Conservation (phyloP, 2,888 invertebrate species). For the Caenorhabditis sp. region DNA sequence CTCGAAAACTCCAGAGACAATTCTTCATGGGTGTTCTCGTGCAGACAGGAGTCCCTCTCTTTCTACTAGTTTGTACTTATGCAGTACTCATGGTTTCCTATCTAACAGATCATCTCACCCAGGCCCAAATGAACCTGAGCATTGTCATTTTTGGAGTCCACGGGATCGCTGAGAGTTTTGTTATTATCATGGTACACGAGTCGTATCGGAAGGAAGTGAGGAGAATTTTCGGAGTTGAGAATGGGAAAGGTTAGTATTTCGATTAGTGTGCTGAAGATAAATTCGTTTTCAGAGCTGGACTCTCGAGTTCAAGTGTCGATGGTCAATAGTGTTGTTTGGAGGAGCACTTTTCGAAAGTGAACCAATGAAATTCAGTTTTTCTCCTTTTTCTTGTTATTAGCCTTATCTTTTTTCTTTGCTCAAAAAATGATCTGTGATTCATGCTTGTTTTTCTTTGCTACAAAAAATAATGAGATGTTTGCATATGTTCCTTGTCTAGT, state of each 20-base stretch:
- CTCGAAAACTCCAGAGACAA: conserved; percentile 11
- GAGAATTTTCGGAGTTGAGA: background rate
- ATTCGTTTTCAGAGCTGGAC: background rate
- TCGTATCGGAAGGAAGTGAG: background rate
- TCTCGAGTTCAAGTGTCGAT: too few relatives aligned
- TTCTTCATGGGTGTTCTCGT: background rate
- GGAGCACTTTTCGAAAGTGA: too few relatives aligned
- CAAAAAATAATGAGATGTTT: too few relatives aligned
- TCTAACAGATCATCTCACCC: background rate
- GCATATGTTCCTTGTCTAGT: too few relatives aligned
- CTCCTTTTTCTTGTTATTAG: too few relatives aligned
- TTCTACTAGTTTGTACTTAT: background rate
- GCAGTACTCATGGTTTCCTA: background rate
- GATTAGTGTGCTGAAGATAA: background rate
- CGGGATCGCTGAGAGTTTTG: background rate
- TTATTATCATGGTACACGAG: conserved; percentile 16
- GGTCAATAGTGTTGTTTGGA: too few relatives aligned
- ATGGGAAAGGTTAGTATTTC: background rate
- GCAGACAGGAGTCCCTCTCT: background rate
- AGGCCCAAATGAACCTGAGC: background rate
- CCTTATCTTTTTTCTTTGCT: too few relatives aligned
- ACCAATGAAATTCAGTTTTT: too few relatives aligned
- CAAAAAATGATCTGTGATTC: too few relatives aligned
- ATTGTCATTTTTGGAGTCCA: conserved; percentile 10
- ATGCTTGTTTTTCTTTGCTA: too few relatives aligned